Evolutionary conservation across 2,888 invertebrate species (phyloP).

Genomic region (Carcina quercana): DNA sequence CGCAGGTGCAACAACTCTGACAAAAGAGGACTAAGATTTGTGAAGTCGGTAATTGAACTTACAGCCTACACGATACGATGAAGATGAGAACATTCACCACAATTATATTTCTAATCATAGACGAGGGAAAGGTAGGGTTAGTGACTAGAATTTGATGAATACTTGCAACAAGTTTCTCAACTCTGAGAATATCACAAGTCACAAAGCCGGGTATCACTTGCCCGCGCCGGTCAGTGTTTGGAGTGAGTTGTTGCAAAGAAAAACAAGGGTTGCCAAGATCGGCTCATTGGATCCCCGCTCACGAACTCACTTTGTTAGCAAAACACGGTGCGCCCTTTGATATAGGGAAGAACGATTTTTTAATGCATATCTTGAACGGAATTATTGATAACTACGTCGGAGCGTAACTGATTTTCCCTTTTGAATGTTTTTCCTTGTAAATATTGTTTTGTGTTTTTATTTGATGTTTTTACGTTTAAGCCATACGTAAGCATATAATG

Average conservation of each 20-base stretch:
- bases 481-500: too few species aligned
- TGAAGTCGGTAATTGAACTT: too few species aligned
- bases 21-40: too few species aligned
- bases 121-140: too few species aligned
- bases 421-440: constrained; percentile 28
- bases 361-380: constrained; percentile 66
- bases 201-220: constrained; percentile 29
- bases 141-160: too few species aligned
- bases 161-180: too few species aligned
- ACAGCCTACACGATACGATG: too few species aligned
- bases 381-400: constrained; percentile 58
- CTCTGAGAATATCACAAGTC: constrained; percentile 14
- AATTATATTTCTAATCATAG: too few species aligned
- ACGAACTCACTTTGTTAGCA: constrained; percentile 70
- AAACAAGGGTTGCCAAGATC: constrained; percentile 59
- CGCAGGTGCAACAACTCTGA: too few species aligned
- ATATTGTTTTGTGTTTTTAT: constrained; percentile 13
- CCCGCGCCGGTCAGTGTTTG: constrained; percentile 39
- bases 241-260: constrained; percentile 62
- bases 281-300: constrained; percentile 55
- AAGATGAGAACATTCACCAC: too few species aligned
- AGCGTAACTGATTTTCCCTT: constrained; percentile 36
- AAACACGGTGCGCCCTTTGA: constrained; percentile 65
- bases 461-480: too few species aligned
- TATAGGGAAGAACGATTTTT: constrained; percentile 51